phyloP scores from a whole-genome alignment of 2,113 vertebrate species.

The Aptenodytes patagonicus region DNA sequence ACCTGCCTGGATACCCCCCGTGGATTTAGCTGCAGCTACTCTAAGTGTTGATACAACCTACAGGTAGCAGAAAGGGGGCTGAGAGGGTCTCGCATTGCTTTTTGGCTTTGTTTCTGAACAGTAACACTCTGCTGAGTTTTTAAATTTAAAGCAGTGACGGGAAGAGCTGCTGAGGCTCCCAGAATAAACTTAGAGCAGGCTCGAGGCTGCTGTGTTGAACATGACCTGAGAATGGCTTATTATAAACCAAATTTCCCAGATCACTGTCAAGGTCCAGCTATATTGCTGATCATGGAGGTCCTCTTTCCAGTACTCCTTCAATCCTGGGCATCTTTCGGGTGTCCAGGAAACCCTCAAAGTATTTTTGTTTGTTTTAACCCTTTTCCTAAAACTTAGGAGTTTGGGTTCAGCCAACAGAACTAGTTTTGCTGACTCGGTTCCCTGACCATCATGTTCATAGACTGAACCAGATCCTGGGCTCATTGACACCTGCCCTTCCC shows the following conservation, averaged over 20 bases:
- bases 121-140: neutral
- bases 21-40: conserved; percentile 88
- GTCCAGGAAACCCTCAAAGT: neutral
- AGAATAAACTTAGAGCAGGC: neutral
- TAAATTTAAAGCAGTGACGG: neutral
- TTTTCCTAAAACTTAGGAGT: neutral
- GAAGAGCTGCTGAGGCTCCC: neutral
- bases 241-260: neutral
- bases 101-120: neutral
- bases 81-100: neutral
- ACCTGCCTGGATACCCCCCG: conserved; percentile 88
- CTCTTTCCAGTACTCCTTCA: neutral
- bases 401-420: neutral
- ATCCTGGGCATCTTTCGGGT: neutral
- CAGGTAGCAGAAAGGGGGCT: conserved; percentile 73
- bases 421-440: neutral
- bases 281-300: neutral
- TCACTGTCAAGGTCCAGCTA: neutral
- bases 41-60: conserved; percentile 96
- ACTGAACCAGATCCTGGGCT: neutral
- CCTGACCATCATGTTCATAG: neutral
- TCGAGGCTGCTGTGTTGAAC: neutral
- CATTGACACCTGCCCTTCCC: neutral
- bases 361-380: neutral
- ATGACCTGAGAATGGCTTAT: neutral